These are phyloP conservation scores for Scartelaos histophorus DNA, from an alignment of 2,113 vertebrate species.

Conservation along the genomic window DNA sequence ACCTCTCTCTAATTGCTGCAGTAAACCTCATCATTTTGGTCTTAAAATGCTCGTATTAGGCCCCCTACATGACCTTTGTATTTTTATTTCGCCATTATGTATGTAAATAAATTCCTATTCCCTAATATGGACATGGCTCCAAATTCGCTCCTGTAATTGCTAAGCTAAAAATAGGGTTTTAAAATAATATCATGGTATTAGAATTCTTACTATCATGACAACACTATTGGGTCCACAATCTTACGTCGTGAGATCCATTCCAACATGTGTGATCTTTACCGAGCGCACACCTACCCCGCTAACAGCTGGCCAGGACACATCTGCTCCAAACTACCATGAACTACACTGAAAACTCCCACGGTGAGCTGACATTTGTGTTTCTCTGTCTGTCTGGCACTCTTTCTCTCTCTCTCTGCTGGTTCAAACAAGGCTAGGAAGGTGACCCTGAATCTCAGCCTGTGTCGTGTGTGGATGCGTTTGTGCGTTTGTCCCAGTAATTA, in stretches of 20 bases:
- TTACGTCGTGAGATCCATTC: neutral
- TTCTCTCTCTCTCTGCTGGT: constrained; percentile 54
- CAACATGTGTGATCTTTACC: neutral
- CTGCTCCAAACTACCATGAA: constrained; percentile 37
- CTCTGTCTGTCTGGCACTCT: constrained; percentile 74
- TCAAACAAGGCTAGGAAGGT: constrained; percentile 70
- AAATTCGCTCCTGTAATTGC: no score
- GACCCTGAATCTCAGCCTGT: constrained; percentile 67
- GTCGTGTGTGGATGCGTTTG: constrained; percentile 77
- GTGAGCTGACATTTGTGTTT: constrained; percentile 44
- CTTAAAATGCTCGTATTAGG: no score
- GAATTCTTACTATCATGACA: no score
- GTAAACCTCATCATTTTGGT: no score
- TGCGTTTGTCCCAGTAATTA: constrained; percentile 90
- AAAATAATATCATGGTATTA: no score
- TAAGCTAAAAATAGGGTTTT: no score
- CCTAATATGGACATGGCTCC: no score
- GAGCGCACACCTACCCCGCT: constrained; percentile 10
- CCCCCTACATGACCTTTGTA: no score
- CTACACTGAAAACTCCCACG: constrained; percentile 41
- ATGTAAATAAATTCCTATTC: no score
- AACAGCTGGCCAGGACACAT: constrained; percentile 31
- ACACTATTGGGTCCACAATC: neutral
- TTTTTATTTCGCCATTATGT: no score
- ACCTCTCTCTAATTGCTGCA: no score